Conservation (phyloP, 2,888 invertebrate genomes). For the Hesperia comma region DNA sequence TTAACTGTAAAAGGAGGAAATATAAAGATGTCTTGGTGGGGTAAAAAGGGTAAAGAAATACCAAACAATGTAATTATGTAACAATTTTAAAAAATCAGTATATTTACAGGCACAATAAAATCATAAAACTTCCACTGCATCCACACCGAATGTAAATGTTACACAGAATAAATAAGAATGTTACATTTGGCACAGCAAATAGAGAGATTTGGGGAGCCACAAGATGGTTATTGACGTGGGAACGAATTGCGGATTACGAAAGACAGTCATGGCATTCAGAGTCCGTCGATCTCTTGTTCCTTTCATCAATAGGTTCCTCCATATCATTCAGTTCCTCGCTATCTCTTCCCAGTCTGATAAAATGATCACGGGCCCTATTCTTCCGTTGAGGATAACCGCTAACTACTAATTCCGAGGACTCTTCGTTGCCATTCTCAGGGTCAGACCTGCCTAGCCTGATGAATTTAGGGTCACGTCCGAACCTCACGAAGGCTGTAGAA, state of each 20-base stretch:
- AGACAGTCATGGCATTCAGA: constrained; percentile 65
- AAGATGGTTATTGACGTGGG: constrained; percentile 34
- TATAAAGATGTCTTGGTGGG: not conserved
- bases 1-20: not conserved
- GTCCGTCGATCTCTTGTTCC: constrained; percentile 66
- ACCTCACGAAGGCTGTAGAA: constrained; percentile 64
- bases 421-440: constrained; percentile 57
- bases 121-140: not conserved
- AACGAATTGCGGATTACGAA: constrained; percentile 54
- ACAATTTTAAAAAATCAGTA: constrained; percentile 15
- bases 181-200: constrained; percentile 44
- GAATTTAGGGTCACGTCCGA: constrained; percentile 76
- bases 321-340: constrained; percentile 65
- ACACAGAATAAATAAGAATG: not conserved
- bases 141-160: too few relatives aligned
- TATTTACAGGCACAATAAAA: constrained; percentile 19
- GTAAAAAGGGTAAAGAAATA: not conserved
- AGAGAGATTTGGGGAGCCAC: constrained; percentile 31
- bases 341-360: constrained; percentile 74
- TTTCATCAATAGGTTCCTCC: constrained; percentile 59
- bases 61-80: not conserved
- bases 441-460: constrained; percentile 75
- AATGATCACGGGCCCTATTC: constrained; percentile 71
- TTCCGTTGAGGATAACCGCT: constrained; percentile 70
- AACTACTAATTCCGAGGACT: constrained; percentile 56